Percentiles rank a stretch among this genome's conserved stretches.
phyloP scores from a whole-genome alignment of 2,113 vertebrate genomes.

The Caranx ignobilis region DNA sequence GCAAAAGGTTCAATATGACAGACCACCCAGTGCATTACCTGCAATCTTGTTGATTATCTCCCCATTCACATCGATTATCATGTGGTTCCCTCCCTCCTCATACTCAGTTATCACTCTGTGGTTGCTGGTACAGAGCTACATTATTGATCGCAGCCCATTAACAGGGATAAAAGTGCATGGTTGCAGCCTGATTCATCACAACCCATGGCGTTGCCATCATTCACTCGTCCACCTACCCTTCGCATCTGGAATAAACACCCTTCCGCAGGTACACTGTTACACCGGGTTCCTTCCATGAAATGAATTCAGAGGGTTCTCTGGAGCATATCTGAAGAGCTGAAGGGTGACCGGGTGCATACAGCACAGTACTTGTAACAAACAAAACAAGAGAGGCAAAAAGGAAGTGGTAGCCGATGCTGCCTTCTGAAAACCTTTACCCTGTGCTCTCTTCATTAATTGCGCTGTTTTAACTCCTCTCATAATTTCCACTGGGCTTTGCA shows the following conservation, averaged over 20 bases:
- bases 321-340: slow-evolving; percentile 9
- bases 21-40: slow-evolving; percentile 44
- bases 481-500: neutral
- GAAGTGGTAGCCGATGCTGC: neutral
- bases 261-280: slow-evolving; percentile 3
- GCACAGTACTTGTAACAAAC: neutral
- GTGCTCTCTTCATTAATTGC: neutral
- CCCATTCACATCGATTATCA: slow-evolving; percentile 69
- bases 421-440: neutral
- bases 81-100: slow-evolving; percentile 16
- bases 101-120: slow-evolving; percentile 53
- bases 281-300: neutral
- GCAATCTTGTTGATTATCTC: slow-evolving; percentile 68
- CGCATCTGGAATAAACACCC: slow-evolving; percentile 40
- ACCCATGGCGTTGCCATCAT: slow-evolving; percentile 24
- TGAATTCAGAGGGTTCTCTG: neutral
- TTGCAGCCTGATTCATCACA: slow-evolving; percentile 60
- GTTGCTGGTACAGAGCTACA: slow-evolving; percentile 53
- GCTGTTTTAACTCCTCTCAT: neutral
- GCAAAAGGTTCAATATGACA: slow-evolving; percentile 49
- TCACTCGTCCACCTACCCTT: slow-evolving; percentile 41
- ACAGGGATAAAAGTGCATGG: slow-evolving; percentile 58
- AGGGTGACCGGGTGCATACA: neutral
- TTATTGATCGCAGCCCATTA: slow-evolving; percentile 73
- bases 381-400: neutral